Base-by-base conservation (phyloP, 2,888 invertebrate genomes). In the Nomada flava region DNA sequence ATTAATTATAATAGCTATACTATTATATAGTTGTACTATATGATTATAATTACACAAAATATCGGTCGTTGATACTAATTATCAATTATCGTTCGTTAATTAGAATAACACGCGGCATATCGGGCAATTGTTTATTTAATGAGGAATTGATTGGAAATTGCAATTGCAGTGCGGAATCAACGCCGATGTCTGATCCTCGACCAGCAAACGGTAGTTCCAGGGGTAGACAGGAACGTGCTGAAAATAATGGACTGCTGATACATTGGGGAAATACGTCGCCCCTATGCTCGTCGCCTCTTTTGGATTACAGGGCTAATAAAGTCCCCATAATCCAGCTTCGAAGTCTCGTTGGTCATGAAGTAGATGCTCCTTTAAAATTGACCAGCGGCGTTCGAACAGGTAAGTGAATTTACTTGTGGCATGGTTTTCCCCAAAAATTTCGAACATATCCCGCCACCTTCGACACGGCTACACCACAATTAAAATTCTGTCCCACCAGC, bases 291-390 rank as follows among this genome's bases (percentile, higher is more conserved):
- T 26, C 47, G 63, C 67, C 68, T 70, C 68, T 72, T 71, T 74
- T 87, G 86, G 84, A 87, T 89, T 90, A 88, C 89, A 81, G 68
- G 79, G 76, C 87, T 83, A 90, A 87, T 90, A 90, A 91, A 91
- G 69, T 84, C 29, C 73, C 68, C 29, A 57, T 80, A 84, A 83
- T 80, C 79, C 70, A 73, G 52, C 65, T 50, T 29, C 23, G 57
- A 76, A 72, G 59, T 70, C 2, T 72, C 42, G n/a, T n/a, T 42
- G 42, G 10, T 15, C 11, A 3, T 3, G n/a, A 18, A 1, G 5
- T 13, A 13, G 9, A 47, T 5, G 29, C 29, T 23, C 36, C 29
- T 4, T 2, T 10, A 42, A 52, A 52, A 42, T 18, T 62, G 71
- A 2, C 36, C 63, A 52, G 23, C 15, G 64, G 18, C n/a, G 50